Percentiles rank a stretch among this genome's conserved stretches.
These are phyloP conservation scores for Enhydra lutris DNA, from an alignment of 2,113 vertebrate genomes.

Conservation along the genomic window DNA sequence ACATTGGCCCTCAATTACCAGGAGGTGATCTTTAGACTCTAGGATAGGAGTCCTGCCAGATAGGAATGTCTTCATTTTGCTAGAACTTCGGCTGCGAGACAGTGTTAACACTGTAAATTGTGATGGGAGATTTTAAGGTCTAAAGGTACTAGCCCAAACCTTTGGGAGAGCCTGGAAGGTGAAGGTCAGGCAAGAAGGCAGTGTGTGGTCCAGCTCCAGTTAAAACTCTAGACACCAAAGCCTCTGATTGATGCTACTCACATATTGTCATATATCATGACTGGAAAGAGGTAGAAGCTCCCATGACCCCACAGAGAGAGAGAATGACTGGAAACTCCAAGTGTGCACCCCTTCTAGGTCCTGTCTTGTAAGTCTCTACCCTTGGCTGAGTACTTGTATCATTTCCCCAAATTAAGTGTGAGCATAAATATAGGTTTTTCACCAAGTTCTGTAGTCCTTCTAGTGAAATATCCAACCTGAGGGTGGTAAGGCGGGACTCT, in stretches of 20 bases:
- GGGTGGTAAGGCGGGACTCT: rapidly evolving
- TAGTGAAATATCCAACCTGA: not conserved
- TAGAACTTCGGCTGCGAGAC: not conserved
- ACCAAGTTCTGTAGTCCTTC: not conserved
- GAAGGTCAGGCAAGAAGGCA: not conserved
- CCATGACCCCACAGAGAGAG: not conserved
- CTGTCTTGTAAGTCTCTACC: not conserved
- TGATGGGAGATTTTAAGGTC: not conserved
- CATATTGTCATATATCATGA: not conserved
- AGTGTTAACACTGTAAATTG: not conserved
- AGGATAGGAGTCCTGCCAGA: not conserved
- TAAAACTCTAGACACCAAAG: not conserved
- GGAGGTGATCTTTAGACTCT: not conserved
- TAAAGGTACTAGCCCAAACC: too few relatives aligned
- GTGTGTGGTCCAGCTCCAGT: rapidly evolving
- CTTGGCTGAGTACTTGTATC: not conserved
- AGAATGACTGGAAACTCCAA: not conserved
- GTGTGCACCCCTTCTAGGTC: not conserved
- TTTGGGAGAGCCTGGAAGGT: not conserved
- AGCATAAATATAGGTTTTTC: not conserved
- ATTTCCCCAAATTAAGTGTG: not conserved
- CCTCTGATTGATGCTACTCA: rapidly evolving
- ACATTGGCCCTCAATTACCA: not conserved
- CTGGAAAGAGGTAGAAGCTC: not conserved
- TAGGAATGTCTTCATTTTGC: not conserved